These are phyloP conservation scores for Bombus terrestris DNA, from an alignment of 1,140 invertebrate genomes.

Conservation along the genomic window DNA sequence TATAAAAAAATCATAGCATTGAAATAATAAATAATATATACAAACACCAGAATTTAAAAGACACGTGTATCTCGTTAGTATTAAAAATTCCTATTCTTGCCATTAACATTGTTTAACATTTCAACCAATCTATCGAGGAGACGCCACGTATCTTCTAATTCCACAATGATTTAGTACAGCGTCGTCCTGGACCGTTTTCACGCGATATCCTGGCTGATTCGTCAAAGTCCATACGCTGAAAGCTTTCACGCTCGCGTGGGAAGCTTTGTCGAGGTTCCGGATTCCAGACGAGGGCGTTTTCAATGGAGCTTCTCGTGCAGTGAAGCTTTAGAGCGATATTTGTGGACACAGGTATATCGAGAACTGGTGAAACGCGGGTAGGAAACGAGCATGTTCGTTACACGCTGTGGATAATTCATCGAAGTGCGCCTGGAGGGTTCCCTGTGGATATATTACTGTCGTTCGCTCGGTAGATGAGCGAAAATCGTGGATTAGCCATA, in stretches of 20 bases:
- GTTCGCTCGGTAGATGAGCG: slow-evolving; percentile 2
- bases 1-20: too few species aligned
- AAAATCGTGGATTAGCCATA: slow-evolving; percentile 37
- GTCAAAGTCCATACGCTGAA: slow-evolving; percentile 18
- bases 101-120: not conserved
- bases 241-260: slow-evolving; percentile 6
- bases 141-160: not conserved
- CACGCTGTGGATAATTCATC: slow-evolving; percentile 54
- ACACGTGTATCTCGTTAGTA: too few species aligned
- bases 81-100: not conserved
- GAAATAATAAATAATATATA: too few species aligned
- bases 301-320: not conserved
- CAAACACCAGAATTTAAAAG: too few species aligned
- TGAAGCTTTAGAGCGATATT: slow-evolving; percentile 2
- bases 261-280: not conserved
- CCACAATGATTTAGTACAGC: not conserved
- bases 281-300: not conserved
- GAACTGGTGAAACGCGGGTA: not conserved
- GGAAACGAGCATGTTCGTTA: slow-evolving; percentile 8
- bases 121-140: not conserved
- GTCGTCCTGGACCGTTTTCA: not conserved
- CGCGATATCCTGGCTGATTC: slow-evolving; percentile 32
- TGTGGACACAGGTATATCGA: not conserved
- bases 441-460: not conserved
- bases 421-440: slow-evolving; percentile 21